Conservation (phyloP, 2,113 vertebrate species). For the Climacteris rufus region DNA sequence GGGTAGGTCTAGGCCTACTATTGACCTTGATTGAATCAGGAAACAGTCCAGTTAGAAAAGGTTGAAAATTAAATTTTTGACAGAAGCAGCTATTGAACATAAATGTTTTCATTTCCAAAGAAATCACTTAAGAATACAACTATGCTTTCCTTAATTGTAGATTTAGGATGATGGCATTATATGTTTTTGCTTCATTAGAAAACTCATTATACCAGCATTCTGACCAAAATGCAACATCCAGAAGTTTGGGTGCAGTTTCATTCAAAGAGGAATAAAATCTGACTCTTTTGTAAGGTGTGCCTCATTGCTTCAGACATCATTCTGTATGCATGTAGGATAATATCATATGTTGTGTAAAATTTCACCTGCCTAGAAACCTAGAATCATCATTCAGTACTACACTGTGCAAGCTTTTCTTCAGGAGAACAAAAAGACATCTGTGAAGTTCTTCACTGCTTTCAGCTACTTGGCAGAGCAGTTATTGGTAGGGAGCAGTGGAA, state of each 20-base stretch:
- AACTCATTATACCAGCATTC: not conserved
- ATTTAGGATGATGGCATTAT: not conserved
- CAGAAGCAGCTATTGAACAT: not conserved
- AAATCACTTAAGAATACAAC: not conserved
- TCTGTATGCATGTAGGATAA: not conserved
- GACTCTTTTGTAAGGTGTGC: not conserved
- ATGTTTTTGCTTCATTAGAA: not conserved
- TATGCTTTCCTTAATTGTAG: not conserved
- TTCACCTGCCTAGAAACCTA: not conserved
- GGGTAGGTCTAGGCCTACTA: not conserved
- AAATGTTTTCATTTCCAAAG: not conserved
- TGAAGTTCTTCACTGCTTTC: not conserved
- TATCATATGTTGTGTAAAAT: not conserved
- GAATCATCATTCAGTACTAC: not conserved
- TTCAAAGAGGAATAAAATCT: not conserved
- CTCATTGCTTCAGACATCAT: not conserved
- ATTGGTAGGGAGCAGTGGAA: not conserved
- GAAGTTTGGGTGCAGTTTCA: not conserved
- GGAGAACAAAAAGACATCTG: slow-evolving; percentile 20
- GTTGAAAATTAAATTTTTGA: not conserved
- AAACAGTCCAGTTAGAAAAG: not conserved
- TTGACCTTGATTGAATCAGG: not conserved
- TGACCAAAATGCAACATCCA: not conserved
- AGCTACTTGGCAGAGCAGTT: not conserved
- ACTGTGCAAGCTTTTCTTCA: not conserved